These are phyloP conservation scores for Ophion ventricosus DNA, from an alignment of 2,888 invertebrate species.

Conservation along the genomic window DNA sequence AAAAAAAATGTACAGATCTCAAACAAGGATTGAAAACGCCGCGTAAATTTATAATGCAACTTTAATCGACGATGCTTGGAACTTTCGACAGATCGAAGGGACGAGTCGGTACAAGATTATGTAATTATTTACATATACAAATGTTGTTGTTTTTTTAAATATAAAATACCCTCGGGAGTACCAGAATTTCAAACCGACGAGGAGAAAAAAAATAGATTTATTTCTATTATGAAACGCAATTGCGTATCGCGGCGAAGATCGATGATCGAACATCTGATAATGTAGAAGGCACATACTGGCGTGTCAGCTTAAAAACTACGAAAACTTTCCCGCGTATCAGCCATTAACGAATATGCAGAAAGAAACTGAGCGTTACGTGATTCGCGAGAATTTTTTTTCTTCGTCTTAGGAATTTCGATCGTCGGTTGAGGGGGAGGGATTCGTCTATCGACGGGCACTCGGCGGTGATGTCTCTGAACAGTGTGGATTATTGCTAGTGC, in stretches of 20 bases:
- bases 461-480: conserved; percentile 13
- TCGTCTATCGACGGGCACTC: neutral
- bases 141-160: conserved; percentile 47
- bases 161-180: conserved; percentile 59
- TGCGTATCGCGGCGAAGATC: neutral
- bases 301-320: conserved; percentile 60
- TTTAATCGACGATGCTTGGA: conserved; percentile 42
- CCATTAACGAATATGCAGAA: neutral
- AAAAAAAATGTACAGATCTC: neutral
- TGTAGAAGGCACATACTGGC: conserved; percentile 65
- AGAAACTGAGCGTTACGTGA: neutral
- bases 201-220: conserved; percentile 16
- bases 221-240: conserved; percentile 19
- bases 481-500: conserved; percentile 25
- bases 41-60: conserved; percentile 40
- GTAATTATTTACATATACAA: conserved; percentile 67
- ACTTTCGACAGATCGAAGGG: conserved; percentile 57
- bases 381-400: neutral
- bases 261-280: conserved; percentile 16
- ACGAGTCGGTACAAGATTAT: conserved; percentile 61
- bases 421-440: neutral
- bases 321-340: conserved; percentile 57
- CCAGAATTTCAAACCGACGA: conserved; percentile 34
- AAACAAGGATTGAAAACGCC: neutral
- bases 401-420: neutral